Base-by-base conservation (phyloP, 2,888 invertebrate genomes). In the Cancer borealis region DNA sequence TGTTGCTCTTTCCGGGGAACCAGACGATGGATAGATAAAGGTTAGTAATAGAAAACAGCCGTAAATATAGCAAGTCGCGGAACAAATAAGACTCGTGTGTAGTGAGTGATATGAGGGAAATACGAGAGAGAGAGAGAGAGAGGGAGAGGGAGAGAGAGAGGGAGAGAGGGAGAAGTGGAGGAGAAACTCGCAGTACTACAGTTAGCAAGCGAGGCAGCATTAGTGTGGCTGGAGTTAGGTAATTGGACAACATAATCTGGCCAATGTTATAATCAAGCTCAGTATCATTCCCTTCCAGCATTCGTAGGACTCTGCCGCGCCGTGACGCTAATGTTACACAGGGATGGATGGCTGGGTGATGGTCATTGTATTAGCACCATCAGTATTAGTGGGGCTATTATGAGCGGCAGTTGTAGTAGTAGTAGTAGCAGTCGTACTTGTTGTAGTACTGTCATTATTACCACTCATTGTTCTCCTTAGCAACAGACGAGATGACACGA, bases 221-320 rank as follows among this genome's bases (percentile, higher is more conserved):
- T 79, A 79, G 79, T 30, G 79, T 79, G 79, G 79, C 79, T 8
- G 79, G 79, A 79, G 79, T 79, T 79, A 30, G 79, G 79, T 79
- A 79, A 79, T 79, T 79, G 79, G 30, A 79, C 30, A 79, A 79
- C 79, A 79, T 79, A 79, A 79, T 79, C 79, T 30, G 30, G 12
- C 79, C 21, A 10, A 30, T 30, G 79, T 79, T 79, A 79, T 79
- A 79, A 79, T 79, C 79, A 79, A 30, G 79, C 79, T 30, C 2
- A 8, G 79, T 79, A 79, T 5, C 30, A 79, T 79, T 79, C 12
- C 79, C 79, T 30, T 79, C 79, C 79, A 26, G 10, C 79, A 26
- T 79, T 30, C 79, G 14, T 54, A 12, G 10, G 54, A 54, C 54
- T 17, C 54, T 10, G 54, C 14, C 54, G 10, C 54, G 14, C 54